Percentiles rank a stretch among this genome's conserved stretches.
Evolutionary conservation across 2,113 vertebrate genomes (phyloP).

Genomic region (Chloroceryle aenea): DNA sequence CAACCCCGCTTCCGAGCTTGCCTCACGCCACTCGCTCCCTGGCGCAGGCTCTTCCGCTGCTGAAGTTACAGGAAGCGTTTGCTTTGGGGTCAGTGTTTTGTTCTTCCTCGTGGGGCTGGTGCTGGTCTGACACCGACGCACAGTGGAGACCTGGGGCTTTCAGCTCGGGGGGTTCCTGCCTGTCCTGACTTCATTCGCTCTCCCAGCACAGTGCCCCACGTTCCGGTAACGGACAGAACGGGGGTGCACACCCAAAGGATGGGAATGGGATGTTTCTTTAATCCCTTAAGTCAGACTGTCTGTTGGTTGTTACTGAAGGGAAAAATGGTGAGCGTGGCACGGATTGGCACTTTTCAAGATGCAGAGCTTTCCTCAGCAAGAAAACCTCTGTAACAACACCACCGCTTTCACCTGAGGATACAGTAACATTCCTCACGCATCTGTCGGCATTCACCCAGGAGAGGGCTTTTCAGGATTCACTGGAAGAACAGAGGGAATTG

Average conservation of each 20-base stretch:
- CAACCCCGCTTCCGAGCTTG: no score
- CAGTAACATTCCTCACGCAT: background rate
- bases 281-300: background rate
- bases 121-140: rapidly evolving
- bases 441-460: background rate
- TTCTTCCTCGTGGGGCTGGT: rapidly evolving
- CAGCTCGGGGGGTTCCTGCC: background rate
- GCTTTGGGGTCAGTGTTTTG: background rate
- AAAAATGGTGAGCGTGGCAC: background rate
- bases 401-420: rapidly evolving
- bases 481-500: background rate
- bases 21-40: rapidly evolving
- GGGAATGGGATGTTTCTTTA: background rate
- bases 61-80: rapidly evolving
- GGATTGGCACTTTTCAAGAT: background rate
- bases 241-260: background rate
- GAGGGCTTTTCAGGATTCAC: no score
- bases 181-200: background rate
- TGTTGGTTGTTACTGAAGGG: rapidly evolving
- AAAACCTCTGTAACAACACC: background rate
- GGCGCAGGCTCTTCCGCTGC: no score
- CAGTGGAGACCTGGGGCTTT: rapidly evolving
- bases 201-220: background rate
- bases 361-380: background rate
- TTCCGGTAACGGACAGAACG: background rate